These are phyloP conservation scores for Sesia apiformis DNA, from an alignment of 2,888 invertebrate genomes.

Conservation along the genomic window DNA sequence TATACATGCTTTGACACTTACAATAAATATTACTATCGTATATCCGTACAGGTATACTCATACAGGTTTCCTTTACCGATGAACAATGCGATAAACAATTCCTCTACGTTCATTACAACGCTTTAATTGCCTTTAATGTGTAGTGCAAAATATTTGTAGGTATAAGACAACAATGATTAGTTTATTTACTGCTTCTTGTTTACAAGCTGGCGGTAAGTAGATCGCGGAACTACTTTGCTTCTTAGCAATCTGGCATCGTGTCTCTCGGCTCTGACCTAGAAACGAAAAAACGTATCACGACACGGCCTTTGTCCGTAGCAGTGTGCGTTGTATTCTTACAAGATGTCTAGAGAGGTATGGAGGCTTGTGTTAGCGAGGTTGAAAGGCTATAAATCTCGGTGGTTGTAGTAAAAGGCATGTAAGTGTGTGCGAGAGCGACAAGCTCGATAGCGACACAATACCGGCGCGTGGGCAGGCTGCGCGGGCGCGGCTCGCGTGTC, in stretches of 20 bases:
- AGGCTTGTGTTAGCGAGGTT: conserved; percentile 42
- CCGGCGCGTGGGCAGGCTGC: conserved; percentile 36
- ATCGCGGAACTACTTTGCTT: conserved; percentile 46
- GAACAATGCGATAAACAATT: no score
- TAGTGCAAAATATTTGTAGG: no score
- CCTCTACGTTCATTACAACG: no score
- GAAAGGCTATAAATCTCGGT: conserved; percentile 58
- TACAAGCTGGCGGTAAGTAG: conserved; percentile 29
- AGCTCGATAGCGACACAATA: conserved; percentile 46
- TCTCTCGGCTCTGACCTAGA: conserved; percentile 43
- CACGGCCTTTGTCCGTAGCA: conserved; percentile 15
- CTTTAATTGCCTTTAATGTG: no score
- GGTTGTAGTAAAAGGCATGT: conserved; percentile 17
- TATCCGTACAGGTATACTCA: no score
- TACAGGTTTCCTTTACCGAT: no score
- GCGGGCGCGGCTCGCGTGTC: conserved; percentile 25
- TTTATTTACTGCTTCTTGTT: not conserved
- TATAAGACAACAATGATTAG: no score
- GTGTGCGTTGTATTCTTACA: conserved; percentile 18
- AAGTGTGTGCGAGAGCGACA: conserved; percentile 33
- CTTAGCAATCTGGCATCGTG: conserved; percentile 13
- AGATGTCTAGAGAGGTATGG: not conserved
- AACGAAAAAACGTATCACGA: conserved; percentile 49
- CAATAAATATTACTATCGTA: conserved; percentile 4
- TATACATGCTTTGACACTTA: conserved; percentile 53